Conservation (phyloP, 2,113 vertebrate genomes). For the Trochalopteron elliotii region DNA sequence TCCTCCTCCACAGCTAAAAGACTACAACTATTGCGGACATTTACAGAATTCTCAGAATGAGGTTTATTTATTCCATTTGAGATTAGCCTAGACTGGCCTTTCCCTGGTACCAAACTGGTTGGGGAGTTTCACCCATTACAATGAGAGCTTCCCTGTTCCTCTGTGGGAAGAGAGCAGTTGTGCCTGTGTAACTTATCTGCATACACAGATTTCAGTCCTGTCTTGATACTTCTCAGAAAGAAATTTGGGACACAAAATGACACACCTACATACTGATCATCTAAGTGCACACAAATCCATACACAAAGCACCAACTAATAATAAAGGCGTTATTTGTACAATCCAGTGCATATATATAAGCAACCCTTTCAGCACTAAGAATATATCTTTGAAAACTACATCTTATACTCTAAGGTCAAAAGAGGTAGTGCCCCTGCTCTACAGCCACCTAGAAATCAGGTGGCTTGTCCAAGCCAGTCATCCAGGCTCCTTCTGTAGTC, state of each 20-base stretch:
- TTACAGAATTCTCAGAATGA: background rate
- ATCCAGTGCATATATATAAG: background rate
- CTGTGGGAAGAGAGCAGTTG: background rate
- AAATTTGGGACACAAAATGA: background rate
- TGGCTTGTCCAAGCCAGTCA: background rate
- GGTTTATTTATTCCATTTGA: background rate
- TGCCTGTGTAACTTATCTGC: background rate
- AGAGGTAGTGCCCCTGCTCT: background rate
- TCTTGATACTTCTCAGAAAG: background rate
- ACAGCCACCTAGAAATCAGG: background rate
- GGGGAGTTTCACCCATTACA: background rate
- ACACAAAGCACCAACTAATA: background rate
- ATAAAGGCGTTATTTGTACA: background rate
- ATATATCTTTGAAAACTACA: background rate
- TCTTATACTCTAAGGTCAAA: background rate
- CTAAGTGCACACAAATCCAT: background rate
- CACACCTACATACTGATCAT: background rate
- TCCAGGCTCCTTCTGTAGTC: constrained; percentile 31
- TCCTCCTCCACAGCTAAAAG: background rate
- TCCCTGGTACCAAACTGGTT: background rate
- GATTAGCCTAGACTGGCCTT: background rate
- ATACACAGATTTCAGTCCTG: background rate
- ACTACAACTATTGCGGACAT: fast-evolving
- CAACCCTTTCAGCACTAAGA: background rate
- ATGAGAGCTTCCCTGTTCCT: background rate